Conservation (phyloP, 2,888 invertebrate genomes). For the Mamestra brassicae region DNA sequence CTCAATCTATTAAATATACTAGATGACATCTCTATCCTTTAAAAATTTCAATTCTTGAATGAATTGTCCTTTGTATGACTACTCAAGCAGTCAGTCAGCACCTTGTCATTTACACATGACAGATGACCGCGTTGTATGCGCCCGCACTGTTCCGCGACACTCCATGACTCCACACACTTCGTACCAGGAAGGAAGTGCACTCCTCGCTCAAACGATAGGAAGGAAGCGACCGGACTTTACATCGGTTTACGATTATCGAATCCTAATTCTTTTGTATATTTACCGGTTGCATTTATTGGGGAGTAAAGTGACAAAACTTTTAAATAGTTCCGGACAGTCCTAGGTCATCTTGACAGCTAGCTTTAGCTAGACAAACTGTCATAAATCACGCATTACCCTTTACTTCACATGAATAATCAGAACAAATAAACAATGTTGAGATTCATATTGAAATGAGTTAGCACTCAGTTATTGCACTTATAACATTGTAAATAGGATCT, state of each 20-base stretch:
- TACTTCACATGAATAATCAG: neutral
- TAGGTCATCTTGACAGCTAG: too few relatives aligned
- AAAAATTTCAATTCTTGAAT: too few relatives aligned
- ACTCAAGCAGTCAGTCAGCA: neutral
- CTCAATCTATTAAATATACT: too few relatives aligned
- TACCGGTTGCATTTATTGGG: neutral
- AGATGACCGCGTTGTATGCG: conserved; percentile 9
- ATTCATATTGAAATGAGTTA: neutral
- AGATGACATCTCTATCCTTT: too few relatives aligned
- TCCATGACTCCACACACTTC: neutral
- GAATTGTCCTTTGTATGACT: too few relatives aligned
- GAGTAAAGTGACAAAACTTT: neutral
- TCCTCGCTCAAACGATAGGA: conserved; percentile 6
- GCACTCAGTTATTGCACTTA: neutral
- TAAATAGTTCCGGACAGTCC: neutral
- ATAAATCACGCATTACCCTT: neutral
- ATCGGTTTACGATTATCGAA: conserved; percentile 17
- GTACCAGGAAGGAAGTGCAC: conserved; percentile 38
- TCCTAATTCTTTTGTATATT: conserved; percentile 21
- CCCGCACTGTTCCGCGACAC: conserved; percentile 1
- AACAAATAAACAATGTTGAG: neutral
- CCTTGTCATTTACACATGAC: conserved; percentile 8
- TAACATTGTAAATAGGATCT: conserved; percentile 6
- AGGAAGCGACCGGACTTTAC: conserved; percentile 3
- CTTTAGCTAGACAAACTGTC: neutral